Base-by-base conservation (phyloP, 1,140 invertebrate species). In the Penaeus vannamei region DNA sequence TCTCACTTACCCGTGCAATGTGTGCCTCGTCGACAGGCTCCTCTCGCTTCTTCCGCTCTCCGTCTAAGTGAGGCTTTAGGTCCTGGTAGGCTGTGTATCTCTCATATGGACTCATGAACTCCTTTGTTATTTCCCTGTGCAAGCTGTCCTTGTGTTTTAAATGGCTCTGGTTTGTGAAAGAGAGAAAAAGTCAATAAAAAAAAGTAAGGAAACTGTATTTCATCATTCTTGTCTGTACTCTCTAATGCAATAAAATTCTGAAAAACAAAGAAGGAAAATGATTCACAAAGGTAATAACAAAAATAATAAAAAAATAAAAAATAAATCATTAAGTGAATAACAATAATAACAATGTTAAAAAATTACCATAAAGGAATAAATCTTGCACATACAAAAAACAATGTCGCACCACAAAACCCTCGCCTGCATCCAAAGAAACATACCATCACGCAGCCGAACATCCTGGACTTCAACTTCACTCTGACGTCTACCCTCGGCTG, bases 41-140 rank as follows among this genome's bases (percentile, higher is more conserved):
- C 42, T 77, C 69, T n/a, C 64, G 79, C 72, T 79, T 89, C 42
- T 84, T 77, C 60, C 84, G 84, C 17, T 84, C 87, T 64, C 72
- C 87, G 19, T 89, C 87, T 32, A 85, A 29, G 29, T 64, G 46
- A 53, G 87, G 87, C 42, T 84, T 89, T 53, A 89, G 42, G 22
- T 89, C 82, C 22, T 79, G 12, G 72, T 89, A 89, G 23, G 87
- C 72, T 29, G 62, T 84, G 36, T 89, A 89, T 23, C 87, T 61
- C 64, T 89, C 87, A 66, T 84, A 84, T 14, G 87, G 87, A 89
- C 87, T 85, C 60, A 84, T 84, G 61, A 89, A 89, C 69, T 77
- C 26, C 82, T 76, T 22, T 7, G 60, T 79, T 22, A 66, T 20
- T 60, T 85, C 59, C 23, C 17, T 19, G 72, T 76, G 59, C 36